These are phyloP conservation scores for Phycodurus eques DNA, from an alignment of 2,113 vertebrate genomes.

Conservation along the genomic window DNA sequence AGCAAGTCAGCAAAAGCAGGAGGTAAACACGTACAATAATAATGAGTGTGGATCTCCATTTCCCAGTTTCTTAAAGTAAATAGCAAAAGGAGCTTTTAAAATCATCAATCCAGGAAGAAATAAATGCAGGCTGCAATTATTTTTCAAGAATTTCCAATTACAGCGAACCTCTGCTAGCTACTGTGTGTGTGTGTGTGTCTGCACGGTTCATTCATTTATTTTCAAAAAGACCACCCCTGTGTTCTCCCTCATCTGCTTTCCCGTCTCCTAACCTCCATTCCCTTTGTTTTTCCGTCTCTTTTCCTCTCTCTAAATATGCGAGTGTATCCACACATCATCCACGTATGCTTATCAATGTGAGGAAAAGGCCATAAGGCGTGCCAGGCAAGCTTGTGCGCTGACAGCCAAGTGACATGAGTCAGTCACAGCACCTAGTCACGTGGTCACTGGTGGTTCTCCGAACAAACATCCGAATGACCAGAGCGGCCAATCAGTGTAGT, in stretches of 20 bases:
- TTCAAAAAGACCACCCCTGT: background rate
- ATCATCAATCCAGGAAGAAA: background rate
- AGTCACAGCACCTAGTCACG: conserved; percentile 38
- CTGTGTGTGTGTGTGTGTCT: background rate
- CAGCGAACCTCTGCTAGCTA: background rate
- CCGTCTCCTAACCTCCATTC: background rate
- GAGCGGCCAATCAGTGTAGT: conserved; percentile 58
- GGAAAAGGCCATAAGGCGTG: background rate
- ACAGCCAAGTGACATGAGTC: conserved; percentile 1
- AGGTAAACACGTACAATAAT: background rate
- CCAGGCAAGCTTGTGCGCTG: background rate
- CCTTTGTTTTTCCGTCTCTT: background rate
- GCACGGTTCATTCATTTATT: background rate
- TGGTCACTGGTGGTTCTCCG: conserved; percentile 26
- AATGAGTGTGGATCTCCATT: background rate
- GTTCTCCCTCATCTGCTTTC: background rate
- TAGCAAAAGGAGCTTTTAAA: background rate
- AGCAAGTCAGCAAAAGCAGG: conserved; percentile 1
- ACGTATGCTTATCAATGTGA: background rate
- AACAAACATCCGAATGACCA: conserved; percentile 45
- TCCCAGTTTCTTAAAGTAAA: background rate
- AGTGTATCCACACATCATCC: background rate
- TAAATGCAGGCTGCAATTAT: background rate
- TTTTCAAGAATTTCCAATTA: background rate
- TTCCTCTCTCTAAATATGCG: background rate